Conservation (phyloP, 2,113 vertebrate genomes). For the Galbula dea region DNA sequence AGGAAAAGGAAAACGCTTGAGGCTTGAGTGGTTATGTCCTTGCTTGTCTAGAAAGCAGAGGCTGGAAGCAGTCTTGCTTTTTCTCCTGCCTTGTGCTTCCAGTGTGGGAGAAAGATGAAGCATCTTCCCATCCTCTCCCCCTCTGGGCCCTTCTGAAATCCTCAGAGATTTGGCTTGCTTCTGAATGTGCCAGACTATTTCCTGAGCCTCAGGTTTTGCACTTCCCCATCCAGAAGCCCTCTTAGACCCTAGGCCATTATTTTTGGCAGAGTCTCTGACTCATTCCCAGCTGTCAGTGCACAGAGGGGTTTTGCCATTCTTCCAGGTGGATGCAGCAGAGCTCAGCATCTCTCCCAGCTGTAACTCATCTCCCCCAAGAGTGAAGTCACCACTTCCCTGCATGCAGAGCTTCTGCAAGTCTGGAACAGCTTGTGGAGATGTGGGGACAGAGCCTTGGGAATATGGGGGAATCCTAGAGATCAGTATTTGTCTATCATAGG, state of each 20-base stretch:
- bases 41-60: neutral
- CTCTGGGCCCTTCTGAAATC: neutral
- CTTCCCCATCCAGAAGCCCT: neutral
- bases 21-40: neutral
- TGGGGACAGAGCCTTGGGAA: neutral
- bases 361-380: neutral
- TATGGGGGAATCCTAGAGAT: neutral
- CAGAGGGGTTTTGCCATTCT: neutral
- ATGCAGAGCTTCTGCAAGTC: rapidly evolving
- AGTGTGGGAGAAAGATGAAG: neutral
- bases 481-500: neutral
- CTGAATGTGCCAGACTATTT: neutral
- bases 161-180: neutral
- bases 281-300: neutral
- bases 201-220: neutral
- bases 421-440: rapidly evolving
- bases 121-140: neutral
- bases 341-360: neutral
- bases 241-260: neutral
- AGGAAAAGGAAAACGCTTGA: neutral
- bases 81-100: neutral
- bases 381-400: neutral
- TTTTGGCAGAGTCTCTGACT: neutral
- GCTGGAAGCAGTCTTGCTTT: neutral
- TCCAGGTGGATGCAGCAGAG: neutral